These are phyloP conservation scores for Callipepla californica DNA, from an alignment of 2,113 vertebrate genomes.

Conservation along the genomic window DNA sequence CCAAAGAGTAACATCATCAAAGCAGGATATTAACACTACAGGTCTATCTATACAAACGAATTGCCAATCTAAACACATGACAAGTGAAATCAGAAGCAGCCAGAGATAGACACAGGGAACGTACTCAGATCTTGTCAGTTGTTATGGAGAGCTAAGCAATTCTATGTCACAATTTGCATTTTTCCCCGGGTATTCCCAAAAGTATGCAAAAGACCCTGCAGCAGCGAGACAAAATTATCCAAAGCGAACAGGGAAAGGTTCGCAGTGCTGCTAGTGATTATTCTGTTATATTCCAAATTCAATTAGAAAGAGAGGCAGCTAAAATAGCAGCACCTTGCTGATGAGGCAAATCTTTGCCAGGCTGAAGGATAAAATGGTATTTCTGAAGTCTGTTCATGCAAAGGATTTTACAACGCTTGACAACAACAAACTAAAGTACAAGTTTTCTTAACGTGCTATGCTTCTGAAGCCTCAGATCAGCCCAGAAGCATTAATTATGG, in stretches of 20 bases:
- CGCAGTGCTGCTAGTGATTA: constrained; percentile 27
- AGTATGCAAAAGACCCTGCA: constrained; percentile 41
- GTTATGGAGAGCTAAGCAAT: not conserved
- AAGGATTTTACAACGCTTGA: not conserved
- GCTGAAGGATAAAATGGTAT: constrained; percentile 17
- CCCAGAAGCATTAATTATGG: constrained; percentile 9
- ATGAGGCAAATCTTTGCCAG: constrained; percentile 24
- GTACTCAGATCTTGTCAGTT: constrained; percentile 26
- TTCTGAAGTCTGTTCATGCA: constrained; percentile 4
- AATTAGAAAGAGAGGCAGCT: constrained; percentile 42
- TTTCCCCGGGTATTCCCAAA: constrained; percentile 39
- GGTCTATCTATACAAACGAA: constrained; percentile 59
- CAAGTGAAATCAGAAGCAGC: constrained; percentile 54
- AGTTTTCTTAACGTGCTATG: not conserved
- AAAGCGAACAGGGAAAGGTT: constrained; percentile 48
- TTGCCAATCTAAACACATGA: constrained; percentile 48
- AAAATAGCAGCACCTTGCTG: constrained; percentile 55
- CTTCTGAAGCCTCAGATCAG: not conserved
- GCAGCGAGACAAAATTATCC: constrained; percentile 7
- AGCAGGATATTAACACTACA: constrained; percentile 67
- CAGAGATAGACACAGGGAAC: not conserved
- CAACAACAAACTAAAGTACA: not conserved
- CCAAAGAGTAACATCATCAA: constrained; percentile 46
- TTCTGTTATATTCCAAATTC: constrained; percentile 37
- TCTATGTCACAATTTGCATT: constrained; percentile 52